Conservation (phyloP, 2,113 vertebrate species). For the Sturnus vulgaris region DNA sequence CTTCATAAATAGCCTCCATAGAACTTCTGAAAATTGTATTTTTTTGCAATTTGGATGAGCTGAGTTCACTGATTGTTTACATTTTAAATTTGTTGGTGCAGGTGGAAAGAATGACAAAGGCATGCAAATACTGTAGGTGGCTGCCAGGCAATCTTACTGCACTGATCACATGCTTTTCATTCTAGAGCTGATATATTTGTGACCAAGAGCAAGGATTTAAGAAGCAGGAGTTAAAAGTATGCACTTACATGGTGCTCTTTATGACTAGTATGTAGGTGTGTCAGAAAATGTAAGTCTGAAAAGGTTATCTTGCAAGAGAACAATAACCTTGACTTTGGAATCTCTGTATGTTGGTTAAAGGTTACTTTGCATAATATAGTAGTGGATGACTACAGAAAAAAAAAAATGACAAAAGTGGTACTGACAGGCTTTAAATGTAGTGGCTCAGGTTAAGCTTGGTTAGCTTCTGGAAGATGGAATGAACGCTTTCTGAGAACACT, state of each 20-base stretch:
- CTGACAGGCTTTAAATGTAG: neutral
- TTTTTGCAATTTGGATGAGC: neutral
- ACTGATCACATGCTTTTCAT: neutral
- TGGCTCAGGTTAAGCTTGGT: neutral
- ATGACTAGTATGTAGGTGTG: neutral
- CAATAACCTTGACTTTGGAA: neutral
- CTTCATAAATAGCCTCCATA: neutral
- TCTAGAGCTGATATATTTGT: neutral
- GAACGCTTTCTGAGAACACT: neutral
- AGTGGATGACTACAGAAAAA: neutral
- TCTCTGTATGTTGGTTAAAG: neutral
- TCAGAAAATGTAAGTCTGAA: neutral
- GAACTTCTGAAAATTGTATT: neutral
- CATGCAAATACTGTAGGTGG: neutral
- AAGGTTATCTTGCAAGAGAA: neutral
- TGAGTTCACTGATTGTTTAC: neutral
- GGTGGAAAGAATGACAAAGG: neutral
- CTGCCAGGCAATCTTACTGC: neutral
- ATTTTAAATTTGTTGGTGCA: neutral
- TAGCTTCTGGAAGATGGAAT: neutral
- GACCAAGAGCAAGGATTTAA: neutral
- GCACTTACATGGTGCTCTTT: neutral
- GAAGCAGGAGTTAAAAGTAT: neutral
- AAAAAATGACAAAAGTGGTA: neutral
- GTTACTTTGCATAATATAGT: neutral